These are phyloP conservation scores for Grammomys surdaster DNA, from an alignment of 2,113 vertebrate genomes.

Conservation along the genomic window DNA sequence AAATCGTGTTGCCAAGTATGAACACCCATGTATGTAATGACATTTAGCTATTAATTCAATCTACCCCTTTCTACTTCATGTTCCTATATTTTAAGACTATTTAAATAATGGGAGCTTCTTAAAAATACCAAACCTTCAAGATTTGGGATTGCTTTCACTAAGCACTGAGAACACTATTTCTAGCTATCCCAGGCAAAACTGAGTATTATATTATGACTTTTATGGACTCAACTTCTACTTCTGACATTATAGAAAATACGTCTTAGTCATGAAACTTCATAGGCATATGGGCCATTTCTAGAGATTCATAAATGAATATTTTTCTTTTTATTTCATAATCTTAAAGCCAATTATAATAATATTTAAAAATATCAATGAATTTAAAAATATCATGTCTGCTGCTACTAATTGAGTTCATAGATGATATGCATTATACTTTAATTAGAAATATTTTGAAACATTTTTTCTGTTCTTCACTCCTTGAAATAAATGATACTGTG, in stretches of 20 bases:
- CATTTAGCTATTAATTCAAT: background rate
- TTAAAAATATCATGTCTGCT: background rate
- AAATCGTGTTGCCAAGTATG: background rate
- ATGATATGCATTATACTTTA: background rate
- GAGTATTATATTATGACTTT: background rate
- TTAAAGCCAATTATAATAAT: background rate
- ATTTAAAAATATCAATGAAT: no score
- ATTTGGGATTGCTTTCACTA: background rate
- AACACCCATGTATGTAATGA: background rate
- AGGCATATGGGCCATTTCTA: background rate
- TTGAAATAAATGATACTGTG: background rate
- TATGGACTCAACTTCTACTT: background rate
- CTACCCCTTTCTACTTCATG: background rate
- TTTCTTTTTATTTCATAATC: background rate
- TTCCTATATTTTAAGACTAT: background rate
- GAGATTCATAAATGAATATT: background rate
- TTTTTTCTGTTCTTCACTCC: background rate
- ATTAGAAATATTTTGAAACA: background rate
- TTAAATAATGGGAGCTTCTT: accelerated
- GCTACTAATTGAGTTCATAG: background rate
- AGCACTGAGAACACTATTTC: background rate
- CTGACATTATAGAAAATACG: background rate
- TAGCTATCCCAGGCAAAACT: background rate
- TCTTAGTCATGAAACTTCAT: background rate
- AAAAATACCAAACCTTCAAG: background rate